Base-by-base conservation (phyloP, 2,113 vertebrate genomes). In the Panthera leo region DNA sequence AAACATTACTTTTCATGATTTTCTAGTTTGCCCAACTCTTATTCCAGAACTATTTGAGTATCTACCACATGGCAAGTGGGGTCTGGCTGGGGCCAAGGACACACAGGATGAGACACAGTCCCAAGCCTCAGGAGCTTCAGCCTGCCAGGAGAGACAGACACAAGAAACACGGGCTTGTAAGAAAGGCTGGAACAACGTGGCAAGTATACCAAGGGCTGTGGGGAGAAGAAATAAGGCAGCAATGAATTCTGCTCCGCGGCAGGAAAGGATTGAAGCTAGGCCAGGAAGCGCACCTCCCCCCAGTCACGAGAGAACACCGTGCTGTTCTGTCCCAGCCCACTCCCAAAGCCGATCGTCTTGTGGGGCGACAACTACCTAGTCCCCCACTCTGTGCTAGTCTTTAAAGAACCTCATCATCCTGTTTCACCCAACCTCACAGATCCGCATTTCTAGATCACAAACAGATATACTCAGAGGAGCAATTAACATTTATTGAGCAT, bases 231-330 rank as follows among this genome's bases (percentile, higher is more conserved):
- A 42, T 3, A 18, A 51, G 45, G 55, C n/a, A 9, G 71, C 31
- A 29, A 53, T 9, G 23, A 55, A 19, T 31, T 61, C 34, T 86
- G 39, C 90, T 75, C 14, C 1, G 14, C 7, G 75, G 39, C 42
- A 65, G 61, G 70, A 70, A 70, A 84, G 10, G 29, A 31, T 55
- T 55, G 27, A 27, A 61, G 36, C 39, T 1, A 21, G 79, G 39
- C 25, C 1, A 7, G 4, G 13, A 76, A 70, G 34, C 25, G 12
- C 18, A 2, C 2, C 0, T 9, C 25, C 78, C 78, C 36, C 61
- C 0, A 4, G 4, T 25, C 13, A 18, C 2, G 0, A 73, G 0
- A 71, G 63, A 34, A 70, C 36, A 53, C 10, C 0, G 0, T 76
- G n/a, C 34, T 9, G 29, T 2, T 36, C 13, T 34, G 25, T 25